phyloP scores from a whole-genome alignment of 1,140 invertebrate species.

The Nymphalis io region DNA sequence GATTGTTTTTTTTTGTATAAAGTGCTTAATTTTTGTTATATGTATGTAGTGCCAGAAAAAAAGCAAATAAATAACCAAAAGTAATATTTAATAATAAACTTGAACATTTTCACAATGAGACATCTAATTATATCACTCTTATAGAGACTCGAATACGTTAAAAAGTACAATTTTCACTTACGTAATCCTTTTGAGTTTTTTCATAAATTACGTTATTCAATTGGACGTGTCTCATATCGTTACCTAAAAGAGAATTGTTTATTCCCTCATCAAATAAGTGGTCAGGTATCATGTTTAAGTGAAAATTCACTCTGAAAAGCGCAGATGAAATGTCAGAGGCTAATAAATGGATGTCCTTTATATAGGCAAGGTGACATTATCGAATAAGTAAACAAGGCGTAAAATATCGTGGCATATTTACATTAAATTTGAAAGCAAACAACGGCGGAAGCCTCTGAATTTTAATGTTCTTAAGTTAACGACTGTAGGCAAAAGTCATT shows the following conservation, averaged over 20 bases:
- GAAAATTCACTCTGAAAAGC: slow-evolving; percentile 6
- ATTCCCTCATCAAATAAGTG: slow-evolving; percentile 70
- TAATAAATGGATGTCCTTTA: slow-evolving; percentile 29
- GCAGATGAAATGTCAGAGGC: slow-evolving; percentile 16
- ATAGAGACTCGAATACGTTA: too few relatives aligned
- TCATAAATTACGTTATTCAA: slow-evolving; percentile 54
- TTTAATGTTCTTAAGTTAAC: slow-evolving; percentile 45
- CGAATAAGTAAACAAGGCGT: slow-evolving; percentile 56
- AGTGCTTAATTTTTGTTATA: too few relatives aligned
- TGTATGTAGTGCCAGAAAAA: too few relatives aligned
- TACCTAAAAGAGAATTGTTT: slow-evolving; percentile 54
- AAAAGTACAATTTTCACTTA: slow-evolving; percentile 36
- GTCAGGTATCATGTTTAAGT: slow-evolving; percentile 55
- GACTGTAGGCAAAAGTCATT: slow-evolving; percentile 1
- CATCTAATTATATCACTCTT: too few relatives aligned
- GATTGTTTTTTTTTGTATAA: too few relatives aligned
- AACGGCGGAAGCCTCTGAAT: slow-evolving; percentile 51
- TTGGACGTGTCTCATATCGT: slow-evolving; percentile 68
- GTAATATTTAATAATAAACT: too few relatives aligned
- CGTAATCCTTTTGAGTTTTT: slow-evolving; percentile 67
- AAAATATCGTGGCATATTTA: slow-evolving; percentile 48
- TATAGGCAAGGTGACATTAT: slow-evolving; percentile 46
- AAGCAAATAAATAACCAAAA: too few relatives aligned
- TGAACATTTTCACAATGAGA: too few relatives aligned
- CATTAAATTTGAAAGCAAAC: slow-evolving; percentile 73